A percentile compares a stretch with the other conserved stretches of the same genome.
Conservation (phyloP, 1,140 invertebrate species). For the Ostrea denselamellosa region DNA sequence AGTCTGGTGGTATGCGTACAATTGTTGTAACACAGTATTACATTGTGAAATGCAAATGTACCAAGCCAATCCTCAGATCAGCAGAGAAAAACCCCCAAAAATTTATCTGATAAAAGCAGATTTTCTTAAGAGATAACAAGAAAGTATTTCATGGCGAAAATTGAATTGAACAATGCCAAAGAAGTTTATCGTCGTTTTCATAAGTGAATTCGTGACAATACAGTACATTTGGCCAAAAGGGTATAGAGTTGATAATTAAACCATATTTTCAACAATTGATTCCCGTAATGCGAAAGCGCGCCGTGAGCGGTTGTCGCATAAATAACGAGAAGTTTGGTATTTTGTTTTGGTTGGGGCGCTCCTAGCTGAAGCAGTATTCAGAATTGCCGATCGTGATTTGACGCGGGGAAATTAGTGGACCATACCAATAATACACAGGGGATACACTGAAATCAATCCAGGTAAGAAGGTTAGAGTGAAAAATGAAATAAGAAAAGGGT, state of each 20-base stretch:
- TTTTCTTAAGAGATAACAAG: too few species aligned
- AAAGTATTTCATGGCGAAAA: too few species aligned
- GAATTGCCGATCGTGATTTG: background rate
- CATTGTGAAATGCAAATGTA: too few species aligned
- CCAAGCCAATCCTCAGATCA: too few species aligned
- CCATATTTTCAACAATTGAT: constrained; percentile 23
- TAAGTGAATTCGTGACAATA: background rate
- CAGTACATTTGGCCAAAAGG: background rate
- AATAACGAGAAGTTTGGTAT: background rate
- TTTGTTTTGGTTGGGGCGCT: constrained; percentile 5
- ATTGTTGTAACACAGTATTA: too few species aligned
- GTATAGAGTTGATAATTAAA: background rate
- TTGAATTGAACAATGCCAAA: too few species aligned
- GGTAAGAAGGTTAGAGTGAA: background rate
- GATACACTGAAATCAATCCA: background rate
- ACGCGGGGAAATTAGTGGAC: background rate
- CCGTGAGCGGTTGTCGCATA: constrained; percentile 22
- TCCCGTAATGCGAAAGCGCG: background rate
- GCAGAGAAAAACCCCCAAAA: too few species aligned
- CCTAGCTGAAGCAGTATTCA: background rate
- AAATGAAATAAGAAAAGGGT: background rate
- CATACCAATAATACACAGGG: background rate
- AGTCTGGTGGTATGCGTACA: too few species aligned
- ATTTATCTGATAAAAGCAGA: too few species aligned
- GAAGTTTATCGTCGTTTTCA: too few species aligned